These are phyloP conservation scores for Leiothrix lutea DNA, from an alignment of 2,113 vertebrate species.

Conservation along the genomic window DNA sequence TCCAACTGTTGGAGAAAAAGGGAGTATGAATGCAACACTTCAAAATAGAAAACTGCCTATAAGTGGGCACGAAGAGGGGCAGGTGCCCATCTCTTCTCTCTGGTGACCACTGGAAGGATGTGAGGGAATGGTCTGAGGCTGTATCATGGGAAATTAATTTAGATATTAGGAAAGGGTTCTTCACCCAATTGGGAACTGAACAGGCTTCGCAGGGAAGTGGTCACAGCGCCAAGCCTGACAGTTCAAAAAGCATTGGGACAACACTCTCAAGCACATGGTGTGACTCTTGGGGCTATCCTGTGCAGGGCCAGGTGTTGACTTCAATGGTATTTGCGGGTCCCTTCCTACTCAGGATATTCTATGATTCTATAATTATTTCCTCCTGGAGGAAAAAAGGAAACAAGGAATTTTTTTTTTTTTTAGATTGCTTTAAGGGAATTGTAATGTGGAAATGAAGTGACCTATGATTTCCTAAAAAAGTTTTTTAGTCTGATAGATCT, in stretches of 20 bases:
- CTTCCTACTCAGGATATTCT: neutral
- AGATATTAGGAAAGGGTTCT: neutral
- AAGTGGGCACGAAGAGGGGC: neutral
- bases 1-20: neutral
- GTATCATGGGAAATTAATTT: fast-evolving
- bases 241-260: neutral
- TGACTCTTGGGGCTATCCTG: neutral
- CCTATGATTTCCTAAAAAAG: neutral
- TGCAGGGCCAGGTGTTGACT: neutral
- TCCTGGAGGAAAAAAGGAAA: neutral
- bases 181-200: neutral
- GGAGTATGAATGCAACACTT: neutral
- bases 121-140: neutral
- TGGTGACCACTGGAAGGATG: neutral
- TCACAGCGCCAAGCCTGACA: neutral
- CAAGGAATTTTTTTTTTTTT: neutral
- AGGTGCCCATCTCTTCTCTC: neutral
- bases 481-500: neutral
- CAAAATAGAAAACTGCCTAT: neutral
- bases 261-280: neutral
- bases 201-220: neutral
- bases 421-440: neutral
- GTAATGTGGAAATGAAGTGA: neutral
- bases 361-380: neutral
- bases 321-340: fast-evolving